These are phyloP conservation scores for Microctonus brassicae DNA, from an alignment of 2,888 invertebrate species.

Conservation along the genomic window DNA sequence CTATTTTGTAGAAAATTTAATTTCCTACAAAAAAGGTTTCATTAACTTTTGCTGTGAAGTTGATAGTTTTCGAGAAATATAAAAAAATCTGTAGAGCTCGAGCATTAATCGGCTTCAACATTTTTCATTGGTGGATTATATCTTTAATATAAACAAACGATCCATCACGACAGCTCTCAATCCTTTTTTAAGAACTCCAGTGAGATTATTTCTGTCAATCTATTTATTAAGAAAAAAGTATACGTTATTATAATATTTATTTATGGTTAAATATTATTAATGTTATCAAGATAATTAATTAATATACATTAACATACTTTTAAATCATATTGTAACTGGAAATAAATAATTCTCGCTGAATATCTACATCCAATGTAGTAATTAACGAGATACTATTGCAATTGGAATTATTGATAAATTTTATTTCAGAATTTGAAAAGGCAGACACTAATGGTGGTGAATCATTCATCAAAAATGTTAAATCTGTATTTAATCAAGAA, in stretches of 20 bases:
- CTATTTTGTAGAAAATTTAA: no score
- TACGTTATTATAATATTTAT: neutral
- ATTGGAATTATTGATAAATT: constrained; percentile 28
- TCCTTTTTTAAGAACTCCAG: constrained; percentile 50
- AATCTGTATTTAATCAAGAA: constrained; percentile 60
- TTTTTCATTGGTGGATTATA: no score
- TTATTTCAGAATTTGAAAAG: constrained; percentile 40
- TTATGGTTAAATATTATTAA: neutral
- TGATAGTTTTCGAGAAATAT: no score
- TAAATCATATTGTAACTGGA: constrained; percentile 64
- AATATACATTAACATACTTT: constrained; percentile 46
- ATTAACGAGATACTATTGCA: constrained; percentile 66
- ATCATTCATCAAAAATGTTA: constrained; percentile 7
- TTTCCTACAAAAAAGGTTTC: no score
- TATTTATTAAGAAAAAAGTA: constrained; percentile 30
- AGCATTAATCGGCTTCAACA: no score
- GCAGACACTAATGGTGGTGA: constrained; percentile 25
- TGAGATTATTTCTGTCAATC: constrained; percentile 49
- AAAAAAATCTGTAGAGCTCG: no score
- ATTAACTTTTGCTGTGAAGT: no score
- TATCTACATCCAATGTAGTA: constrained; percentile 65
- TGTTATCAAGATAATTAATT: neutral
- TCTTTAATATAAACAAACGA: no score
- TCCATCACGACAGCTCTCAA: constrained; percentile 64
- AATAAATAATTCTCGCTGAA: constrained; percentile 69